phyloP scores from a whole-genome alignment of 2,888 invertebrate species.

The Caenorhabditis parvicauda region DNA sequence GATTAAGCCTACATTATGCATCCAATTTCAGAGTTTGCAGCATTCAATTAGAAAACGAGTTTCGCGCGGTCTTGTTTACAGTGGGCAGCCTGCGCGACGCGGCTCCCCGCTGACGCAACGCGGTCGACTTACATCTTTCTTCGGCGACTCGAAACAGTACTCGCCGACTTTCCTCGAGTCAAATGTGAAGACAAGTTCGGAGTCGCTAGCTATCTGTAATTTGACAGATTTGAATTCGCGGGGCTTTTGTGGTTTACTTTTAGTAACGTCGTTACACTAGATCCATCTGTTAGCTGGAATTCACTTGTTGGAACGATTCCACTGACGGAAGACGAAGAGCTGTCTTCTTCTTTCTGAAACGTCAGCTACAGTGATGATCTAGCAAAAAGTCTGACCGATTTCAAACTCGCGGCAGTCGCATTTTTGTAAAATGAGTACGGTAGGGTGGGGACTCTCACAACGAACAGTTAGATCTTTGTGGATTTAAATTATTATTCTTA shows the following conservation, averaged over 20 bases:
- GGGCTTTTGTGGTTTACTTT: constrained; percentile 8
- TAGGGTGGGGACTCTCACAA: no score
- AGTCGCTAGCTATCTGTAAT: constrained; percentile 42
- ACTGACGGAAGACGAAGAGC: constrained; percentile 32
- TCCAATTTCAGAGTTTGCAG: no score
- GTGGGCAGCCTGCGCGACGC: no score
- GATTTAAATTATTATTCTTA: no score
- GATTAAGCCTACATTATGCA: no score
- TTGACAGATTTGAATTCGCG: not conserved
- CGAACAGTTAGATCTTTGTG: no score
- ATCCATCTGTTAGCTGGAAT: constrained; percentile 34
- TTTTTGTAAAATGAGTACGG: no score
- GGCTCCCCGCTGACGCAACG: not conserved
- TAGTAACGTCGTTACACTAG: constrained; percentile 33
- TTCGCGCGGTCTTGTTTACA: no score
- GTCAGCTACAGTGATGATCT: no score
- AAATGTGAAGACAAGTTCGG: constrained; percentile 42
- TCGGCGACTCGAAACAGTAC: constrained; percentile 40
- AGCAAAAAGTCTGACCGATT: no score
- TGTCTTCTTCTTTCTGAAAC: constrained; percentile 38
- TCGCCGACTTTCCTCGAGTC: constrained; percentile 38
- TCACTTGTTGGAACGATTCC: constrained; percentile 25
- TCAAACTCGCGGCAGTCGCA: no score
- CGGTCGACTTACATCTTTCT: constrained; percentile 26
- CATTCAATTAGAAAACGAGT: no score